Evolutionary conservation across 2,888 invertebrate species (phyloP).

Genomic region (Netelia melanura): DNA sequence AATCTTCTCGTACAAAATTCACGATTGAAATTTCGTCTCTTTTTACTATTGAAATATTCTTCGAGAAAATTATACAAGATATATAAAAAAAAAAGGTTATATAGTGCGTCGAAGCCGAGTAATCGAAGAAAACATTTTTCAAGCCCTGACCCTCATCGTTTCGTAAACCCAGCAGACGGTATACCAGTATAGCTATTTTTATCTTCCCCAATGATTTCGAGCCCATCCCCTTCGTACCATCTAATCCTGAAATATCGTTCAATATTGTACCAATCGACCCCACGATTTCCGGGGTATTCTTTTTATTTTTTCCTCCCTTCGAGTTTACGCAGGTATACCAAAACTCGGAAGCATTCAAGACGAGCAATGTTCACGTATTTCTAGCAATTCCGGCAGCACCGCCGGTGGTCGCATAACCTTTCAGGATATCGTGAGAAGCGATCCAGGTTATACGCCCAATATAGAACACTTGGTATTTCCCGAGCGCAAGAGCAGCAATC

Average conservation of each 20-base stretch:
- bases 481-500: slow-evolving; percentile 85
- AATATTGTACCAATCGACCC: no score
- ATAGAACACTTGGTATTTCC: slow-evolving; percentile 87
- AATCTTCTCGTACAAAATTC: neutral
- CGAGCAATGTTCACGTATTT: slow-evolving; percentile 45
- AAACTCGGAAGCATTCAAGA: slow-evolving; percentile 21
- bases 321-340: neutral
- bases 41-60: neutral
- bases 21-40: no score
- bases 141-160: no score
- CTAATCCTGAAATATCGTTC: no score
- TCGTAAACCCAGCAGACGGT: no score
- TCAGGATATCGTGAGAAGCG: slow-evolving; percentile 83
- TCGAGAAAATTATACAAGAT: neutral
- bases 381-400: slow-evolving; percentile 71
- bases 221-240: no score
- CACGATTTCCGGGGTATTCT: no score
- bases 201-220: no score
- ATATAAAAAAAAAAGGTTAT: neutral
- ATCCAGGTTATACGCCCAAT: slow-evolving; percentile 86
- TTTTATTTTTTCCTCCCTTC: neutral
- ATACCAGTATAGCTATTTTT: no score
- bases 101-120: no score
- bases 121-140: no score
- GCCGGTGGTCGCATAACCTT: slow-evolving; percentile 79